Evolutionary conservation across 1,140 invertebrate genomes (phyloP), one percentile per base, ranked within the genome.

Genomic region (Hyphantria cunea): DNA sequence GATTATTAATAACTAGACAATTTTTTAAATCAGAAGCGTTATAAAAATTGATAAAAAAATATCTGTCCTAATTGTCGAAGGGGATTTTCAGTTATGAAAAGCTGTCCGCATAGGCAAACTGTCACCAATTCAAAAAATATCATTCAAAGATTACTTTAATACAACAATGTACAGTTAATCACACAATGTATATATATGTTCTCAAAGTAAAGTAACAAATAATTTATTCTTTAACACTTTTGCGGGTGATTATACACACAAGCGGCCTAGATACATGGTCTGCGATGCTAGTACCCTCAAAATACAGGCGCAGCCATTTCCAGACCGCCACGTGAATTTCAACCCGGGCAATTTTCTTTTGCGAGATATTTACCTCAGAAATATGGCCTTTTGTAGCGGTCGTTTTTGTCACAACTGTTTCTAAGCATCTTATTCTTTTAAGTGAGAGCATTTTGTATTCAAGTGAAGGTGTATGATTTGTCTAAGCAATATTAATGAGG

Each of bases 231-330:
- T 25, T 39, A 39, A 14, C 47, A 42, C 37, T 44, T 50, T 60
- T 60, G 14, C 9, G 0, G 1, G 3, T 25, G 48, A 5, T n/a
- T 51, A 48, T 60, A 60, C 56, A 7, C 39, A 44, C 48, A 41
- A 44, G 9, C 34, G 47, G 11, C 44, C 56, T 48, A 51, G 56
- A 60, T 60, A 51, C 56, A 51, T 51, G 48, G 56, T 44, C 25
- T 34, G 37, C 47, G 34, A 50, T 51, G 42, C 39, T 25, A 45
- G 49, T 33, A 12, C 8, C 37, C 37, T 41, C 37, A 60, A 58
- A 51, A 48, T 10, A 31, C 25, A 48, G 15, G 34, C 48, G 48
- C 48, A 17, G 48, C 25, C 32, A 50, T 50, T 50, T 50, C 32
- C 41, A 12, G 41, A 44, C 41, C 12, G 41, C 41, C 41, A 44